Base-by-base conservation (phyloP, 2,797 vertebrate genomes). In the Eidolon dupreanum region DNA sequence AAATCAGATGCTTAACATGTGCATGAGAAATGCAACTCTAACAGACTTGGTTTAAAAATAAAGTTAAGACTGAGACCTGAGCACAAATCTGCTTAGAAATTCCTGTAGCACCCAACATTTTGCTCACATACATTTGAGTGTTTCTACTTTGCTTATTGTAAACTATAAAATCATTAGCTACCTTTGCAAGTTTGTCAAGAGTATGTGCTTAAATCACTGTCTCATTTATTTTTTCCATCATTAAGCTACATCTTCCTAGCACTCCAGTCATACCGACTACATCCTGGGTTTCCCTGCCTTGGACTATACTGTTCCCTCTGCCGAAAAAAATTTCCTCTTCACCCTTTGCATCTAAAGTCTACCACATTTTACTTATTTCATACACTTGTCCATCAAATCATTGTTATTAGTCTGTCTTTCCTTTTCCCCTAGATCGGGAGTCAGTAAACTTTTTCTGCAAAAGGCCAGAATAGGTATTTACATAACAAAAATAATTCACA, bases 1-100 rank as follows among this genome's bases (percentile, higher is more conserved):
- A 74, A 95, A 88, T 75, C 71, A 82, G 41, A 61, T 94, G 3
- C 24, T 85, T 75, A 92, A 75, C 73, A 88, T 83, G 16, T 90
- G 24, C 38, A 73, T 95, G 88, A 55, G 11, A 83, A 73, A 66
- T 84, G 59, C 66, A 96, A 89, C 49, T 57, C 6, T 59, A 92
- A 1, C 55, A 86, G 11, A 73, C 24, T 70, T 78, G 9, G 8
- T 41, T 68, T 55, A 36, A 86, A 77, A 90, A 90, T 79, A 63
- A 53, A 59, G 38, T 79, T 87, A 84, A 93, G n/a, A 46, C 1
- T 78, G 28, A 73, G 9, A 78, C 16, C 24, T 94, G 10, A 86
- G 19, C 4, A 24, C 10, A 94, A 22, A 36, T 53, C 57, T 78
- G 20, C 11, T 81, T 36, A 65, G 51, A 90, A 93, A 53, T 28